Base-by-base conservation (phyloP, 2,113 vertebrate species). In the Elephas maximus region DNA sequence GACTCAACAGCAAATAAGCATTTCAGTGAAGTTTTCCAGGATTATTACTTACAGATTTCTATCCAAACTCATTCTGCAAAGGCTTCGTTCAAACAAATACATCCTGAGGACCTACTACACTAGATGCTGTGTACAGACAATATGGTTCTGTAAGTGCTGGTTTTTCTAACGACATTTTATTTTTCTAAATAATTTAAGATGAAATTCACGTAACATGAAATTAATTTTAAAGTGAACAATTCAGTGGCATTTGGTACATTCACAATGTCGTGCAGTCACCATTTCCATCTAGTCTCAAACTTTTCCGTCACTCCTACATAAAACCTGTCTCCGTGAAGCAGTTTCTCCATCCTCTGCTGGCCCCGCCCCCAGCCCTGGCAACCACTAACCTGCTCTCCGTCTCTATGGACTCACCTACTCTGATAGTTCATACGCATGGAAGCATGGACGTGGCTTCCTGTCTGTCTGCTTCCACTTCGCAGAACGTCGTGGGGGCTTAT, bases 21-120 rank as follows among this genome's bases (percentile, higher is more conserved):
- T 81, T 86, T 93, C 63, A 88, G 69, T 96, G 89, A 80, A 20
- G 23, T 57, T 60, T 92, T 93, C 62, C 48, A 86, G 23, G 95
- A 86, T 77, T 62, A 76, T 18, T 51, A 78, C 41, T 37, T n/a
- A 80, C 8, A 15, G 77, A 77, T 41, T 41, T 89, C 41, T 76
- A 90, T 57, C 65, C 60, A 81, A 67, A 86, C 45, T 41, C 17
- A 41, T 89, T 83, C 33, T 53, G 12, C 62, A 81, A 96, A 24
- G 10, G 41, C 33, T 89, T 80, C 28, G 41, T 53, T 86, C 67
- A 85, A 67, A 65, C 57, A 94, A 94, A 95, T 20, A 80, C 37
- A 84, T 33, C 53, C 17, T 51, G 74, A 85, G 60, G 1, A 83
- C 45, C 80, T 26, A 65, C 17, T 67, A 24, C 37, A 37, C 1